Base-by-base conservation (phyloP, 2,888 invertebrate species). In the Drosophila flavopinicola region DNA sequence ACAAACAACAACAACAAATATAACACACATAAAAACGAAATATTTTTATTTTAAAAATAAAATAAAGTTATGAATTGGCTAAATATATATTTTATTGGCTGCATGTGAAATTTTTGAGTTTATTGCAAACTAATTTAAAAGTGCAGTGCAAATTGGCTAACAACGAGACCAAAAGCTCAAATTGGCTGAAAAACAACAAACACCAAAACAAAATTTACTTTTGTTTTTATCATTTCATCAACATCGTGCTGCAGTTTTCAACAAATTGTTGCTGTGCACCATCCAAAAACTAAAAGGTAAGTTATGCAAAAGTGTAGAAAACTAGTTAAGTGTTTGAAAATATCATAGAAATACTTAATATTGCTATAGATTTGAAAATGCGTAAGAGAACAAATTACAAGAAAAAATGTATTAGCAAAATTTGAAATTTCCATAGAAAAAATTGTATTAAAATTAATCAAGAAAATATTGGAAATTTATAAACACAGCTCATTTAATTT, bases 61-160 rank as follows among this genome's bases (percentile, higher is more conserved):
- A 54, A 20, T 23, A 44, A 64, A 27, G 42, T 58, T 56, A 58
- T 57, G 44, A 78, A 86, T 86, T 86, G 67, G 80, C 72, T 75
- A 60, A 78, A 67, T 48, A 48, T 48, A 48, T 20, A 74, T 63
- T 53, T 49, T 45, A 59, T 70, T 70, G 33, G 59, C 59, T 72
- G 76, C 72, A 70, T 75, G 76, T 75, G 64, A 63, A 58, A 54
- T 51, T 70, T 70, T 75, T 61, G 1, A 52, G 54, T 56, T 68
- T 24, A 15, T 27, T 38, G 27, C 24, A 38, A 54, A 56, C 30
- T 37, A 15, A 23, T 10, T 37, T n/a, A 42, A 42, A 73, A 76
- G 67, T 79, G 73, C 60, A 69, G 85, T 80, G 87, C 59, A 56
- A n/a, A 75, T 51, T 44, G 29, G 44, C 42, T 32, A 39, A 39